Conservation (phyloP, 2,888 invertebrate species). For the Clistopyga incitator region DNA sequence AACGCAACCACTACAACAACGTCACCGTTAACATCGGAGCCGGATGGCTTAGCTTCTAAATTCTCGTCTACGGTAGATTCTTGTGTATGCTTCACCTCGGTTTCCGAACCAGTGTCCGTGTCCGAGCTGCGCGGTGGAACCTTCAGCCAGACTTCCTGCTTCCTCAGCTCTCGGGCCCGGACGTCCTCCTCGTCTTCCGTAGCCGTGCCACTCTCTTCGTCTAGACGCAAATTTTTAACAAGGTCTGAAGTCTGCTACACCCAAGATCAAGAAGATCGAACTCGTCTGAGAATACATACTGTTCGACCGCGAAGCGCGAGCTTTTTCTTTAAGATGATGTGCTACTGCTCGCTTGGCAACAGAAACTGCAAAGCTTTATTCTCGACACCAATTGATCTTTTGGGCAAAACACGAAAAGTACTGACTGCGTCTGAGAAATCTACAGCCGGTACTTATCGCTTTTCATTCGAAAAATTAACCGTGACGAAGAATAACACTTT, state of each 20-base stretch:
- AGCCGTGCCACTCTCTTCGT: slow-evolving; percentile 89
- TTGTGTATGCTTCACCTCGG: slow-evolving; percentile 88
- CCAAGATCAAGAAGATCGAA: slow-evolving; percentile 71
- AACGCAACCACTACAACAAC: slow-evolving; percentile 62
- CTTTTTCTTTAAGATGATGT: slow-evolving; percentile 26
- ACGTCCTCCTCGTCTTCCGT: slow-evolving; percentile 90
- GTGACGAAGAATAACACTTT: too few relatives aligned
- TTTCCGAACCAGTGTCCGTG: slow-evolving; percentile 89
- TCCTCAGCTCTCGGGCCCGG: slow-evolving; percentile 88
- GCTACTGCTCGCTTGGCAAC: too few relatives aligned
- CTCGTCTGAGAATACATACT: slow-evolving; percentile 71
- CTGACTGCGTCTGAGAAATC: too few relatives aligned
- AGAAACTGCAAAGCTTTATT: too few relatives aligned
- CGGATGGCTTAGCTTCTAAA: slow-evolving; percentile 38
- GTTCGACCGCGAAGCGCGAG: slow-evolving; percentile 54
- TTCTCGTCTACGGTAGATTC: slow-evolving; percentile 49
- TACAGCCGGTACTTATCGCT: too few relatives aligned
- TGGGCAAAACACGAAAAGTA: too few relatives aligned
- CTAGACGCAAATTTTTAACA: slow-evolving; percentile 82
- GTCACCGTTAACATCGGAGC: slow-evolving; percentile 36
- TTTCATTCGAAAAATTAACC: too few relatives aligned
- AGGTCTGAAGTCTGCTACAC: slow-evolving; percentile 73
- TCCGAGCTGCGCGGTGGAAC: slow-evolving; percentile 87
- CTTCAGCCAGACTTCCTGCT: slow-evolving; percentile 89
- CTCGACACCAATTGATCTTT: too few relatives aligned